These are phyloP conservation scores for Xenentodon cancila DNA, from an alignment of 2,797 vertebrate genomes.

Conservation along the genomic window DNA sequence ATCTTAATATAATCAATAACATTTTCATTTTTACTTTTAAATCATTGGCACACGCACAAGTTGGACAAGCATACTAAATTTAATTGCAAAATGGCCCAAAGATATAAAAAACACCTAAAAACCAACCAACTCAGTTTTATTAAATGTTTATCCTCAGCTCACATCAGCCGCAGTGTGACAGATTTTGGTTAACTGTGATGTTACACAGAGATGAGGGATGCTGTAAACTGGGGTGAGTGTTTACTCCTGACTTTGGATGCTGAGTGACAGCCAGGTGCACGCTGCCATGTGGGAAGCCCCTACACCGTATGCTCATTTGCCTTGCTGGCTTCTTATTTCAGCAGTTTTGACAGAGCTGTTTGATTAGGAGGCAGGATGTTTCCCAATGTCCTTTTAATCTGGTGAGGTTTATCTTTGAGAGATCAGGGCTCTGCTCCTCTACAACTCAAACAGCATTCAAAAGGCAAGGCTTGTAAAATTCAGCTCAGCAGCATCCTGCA, in stretches of 20 bases:
- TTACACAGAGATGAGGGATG: background rate
- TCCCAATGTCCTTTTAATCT: constrained; percentile 57
- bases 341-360: constrained; percentile 64
- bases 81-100: too few relatives aligned
- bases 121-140: background rate
- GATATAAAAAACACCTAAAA: too few relatives aligned
- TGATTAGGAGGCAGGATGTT: constrained; percentile 54
- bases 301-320: constrained; percentile 40
- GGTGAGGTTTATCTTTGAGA: constrained; percentile 50
- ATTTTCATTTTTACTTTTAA: too few relatives aligned
- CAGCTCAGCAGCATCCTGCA: constrained; percentile 33
- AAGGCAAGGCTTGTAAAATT: constrained; percentile 25
- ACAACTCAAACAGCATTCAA: constrained; percentile 19
- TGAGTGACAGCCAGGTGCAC: constrained; percentile 61
- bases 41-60: too few relatives aligned
- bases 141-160: background rate
- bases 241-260: constrained; percentile 29
- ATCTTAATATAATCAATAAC: too few relatives aligned
- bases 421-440: constrained; percentile 28
- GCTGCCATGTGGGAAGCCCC: constrained; percentile 21
- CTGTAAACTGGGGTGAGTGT: constrained; percentile 24
- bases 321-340: constrained; percentile 30
- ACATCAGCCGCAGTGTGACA: background rate
- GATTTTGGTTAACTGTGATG: background rate
- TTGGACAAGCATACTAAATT: too few relatives aligned